Evolutionary conservation across 64 coral and sea anemone genomes (phyloP).

Genomic region (Catalaphyllia jardinei): DNA sequence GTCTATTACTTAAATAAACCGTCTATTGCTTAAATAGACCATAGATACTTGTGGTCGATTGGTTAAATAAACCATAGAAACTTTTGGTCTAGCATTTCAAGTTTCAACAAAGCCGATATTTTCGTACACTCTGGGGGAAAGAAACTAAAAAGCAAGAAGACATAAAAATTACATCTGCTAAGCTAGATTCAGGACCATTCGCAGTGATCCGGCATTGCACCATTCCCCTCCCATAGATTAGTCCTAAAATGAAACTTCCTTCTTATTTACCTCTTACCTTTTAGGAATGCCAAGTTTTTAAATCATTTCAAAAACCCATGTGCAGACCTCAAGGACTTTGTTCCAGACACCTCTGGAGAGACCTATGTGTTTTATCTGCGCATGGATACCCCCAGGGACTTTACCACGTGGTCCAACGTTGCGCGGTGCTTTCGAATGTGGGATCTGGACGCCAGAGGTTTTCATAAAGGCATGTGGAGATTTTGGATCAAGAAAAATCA

Average conservation of each 20-base stretch:
- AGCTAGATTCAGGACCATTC: too few relatives aligned
- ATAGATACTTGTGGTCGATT: too few relatives aligned
- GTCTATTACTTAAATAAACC: too few relatives aligned
- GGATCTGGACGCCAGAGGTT: slow-evolving; percentile 84
- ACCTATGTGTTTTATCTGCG: slow-evolving; percentile 90
- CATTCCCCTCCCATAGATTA: background rate
- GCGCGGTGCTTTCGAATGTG: slow-evolving; percentile 85
- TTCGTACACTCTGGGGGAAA: too few relatives aligned
- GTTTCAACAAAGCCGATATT: too few relatives aligned
- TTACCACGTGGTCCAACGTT: slow-evolving; percentile 77
- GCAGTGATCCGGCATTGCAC: too few relatives aligned
- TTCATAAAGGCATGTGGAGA: slow-evolving; percentile 89
- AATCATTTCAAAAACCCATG: slow-evolving; percentile 65
- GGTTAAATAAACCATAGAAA: too few relatives aligned
- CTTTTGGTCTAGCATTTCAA: too few relatives aligned
- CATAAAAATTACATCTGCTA: too few relatives aligned
- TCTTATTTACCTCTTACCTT: background rate
- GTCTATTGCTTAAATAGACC: too few relatives aligned
- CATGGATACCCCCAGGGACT: slow-evolving; percentile 66
- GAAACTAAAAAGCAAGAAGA: too few relatives aligned
- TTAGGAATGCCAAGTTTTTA: slow-evolving; percentile 49
- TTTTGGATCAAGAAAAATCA: slow-evolving; percentile 92
- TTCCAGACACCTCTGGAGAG: slow-evolving; percentile 65
- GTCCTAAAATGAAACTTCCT: background rate
- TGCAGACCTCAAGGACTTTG: slow-evolving; percentile 55